Evolutionary conservation across 1,140 invertebrate species (phyloP).

Genomic region (Musca domestica): DNA sequence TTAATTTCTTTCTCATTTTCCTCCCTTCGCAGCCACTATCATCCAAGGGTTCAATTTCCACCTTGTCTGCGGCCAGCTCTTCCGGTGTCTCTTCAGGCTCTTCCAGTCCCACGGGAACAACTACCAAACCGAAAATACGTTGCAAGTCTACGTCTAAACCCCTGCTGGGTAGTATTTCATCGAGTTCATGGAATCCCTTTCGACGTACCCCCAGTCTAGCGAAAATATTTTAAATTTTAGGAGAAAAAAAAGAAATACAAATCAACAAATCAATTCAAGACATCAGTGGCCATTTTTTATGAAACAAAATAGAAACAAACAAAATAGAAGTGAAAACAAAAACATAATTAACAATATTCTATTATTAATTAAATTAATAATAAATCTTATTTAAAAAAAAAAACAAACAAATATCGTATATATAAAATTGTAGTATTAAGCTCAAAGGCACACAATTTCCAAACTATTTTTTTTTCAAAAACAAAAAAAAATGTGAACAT

Average conservation of each 20-base stretch:
- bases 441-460: too few species aligned
- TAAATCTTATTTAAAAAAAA: too few species aligned
- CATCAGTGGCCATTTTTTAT: slow-evolving; percentile 25
- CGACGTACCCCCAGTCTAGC: slow-evolving; percentile 49
- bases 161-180: slow-evolving; percentile 44
- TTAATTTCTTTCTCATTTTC: neutral
- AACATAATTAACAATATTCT: too few species aligned
- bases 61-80: slow-evolving; percentile 47
- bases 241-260: slow-evolving; percentile 7
- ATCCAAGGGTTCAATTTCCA: slow-evolving; percentile 49
- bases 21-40: slow-evolving; percentile 39
- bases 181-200: slow-evolving; percentile 52
- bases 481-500: too few species aligned
- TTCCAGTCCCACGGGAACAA: slow-evolving; percentile 46
- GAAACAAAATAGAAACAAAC: too few species aligned
- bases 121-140: slow-evolving; percentile 45
- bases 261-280: neutral
- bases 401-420: too few species aligned
- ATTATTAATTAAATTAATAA: too few species aligned
- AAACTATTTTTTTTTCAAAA: too few species aligned
- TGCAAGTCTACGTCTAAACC: slow-evolving; percentile 42
- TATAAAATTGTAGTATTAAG: too few species aligned
- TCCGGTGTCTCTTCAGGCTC: slow-evolving; percentile 51
- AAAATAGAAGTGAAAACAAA: too few species aligned
- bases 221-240: slow-evolving; percentile 44